Percentiles rank a stretch among this genome's conserved stretches.
These are phyloP conservation scores for Cheilosia vulpina DNA, from an alignment of 2,888 invertebrate genomes.

Conservation along the genomic window DNA sequence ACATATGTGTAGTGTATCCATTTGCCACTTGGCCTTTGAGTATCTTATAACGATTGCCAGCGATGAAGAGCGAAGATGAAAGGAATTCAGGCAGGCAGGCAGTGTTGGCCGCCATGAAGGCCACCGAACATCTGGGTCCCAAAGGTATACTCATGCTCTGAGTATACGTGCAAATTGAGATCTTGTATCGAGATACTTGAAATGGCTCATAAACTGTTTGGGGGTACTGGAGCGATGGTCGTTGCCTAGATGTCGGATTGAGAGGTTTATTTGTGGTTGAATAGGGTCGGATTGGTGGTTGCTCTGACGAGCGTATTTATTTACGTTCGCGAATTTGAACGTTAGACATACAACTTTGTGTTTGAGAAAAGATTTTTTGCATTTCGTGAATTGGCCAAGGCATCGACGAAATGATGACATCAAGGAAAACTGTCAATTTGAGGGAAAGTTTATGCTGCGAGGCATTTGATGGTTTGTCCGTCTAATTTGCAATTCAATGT, in stretches of 20 bases:
- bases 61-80: constrained; percentile 12
- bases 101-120: constrained; percentile 51
- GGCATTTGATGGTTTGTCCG: too few relatives aligned
- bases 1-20: constrained; percentile 30
- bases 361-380: background rate
- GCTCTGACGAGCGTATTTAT: constrained; percentile 39
- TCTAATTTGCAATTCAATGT: too few relatives aligned
- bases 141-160: constrained; percentile 31
- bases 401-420: too few relatives aligned
- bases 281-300: constrained; percentile 32
- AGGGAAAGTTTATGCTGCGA: too few relatives aligned
- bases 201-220: constrained; percentile 40
- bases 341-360: background rate
- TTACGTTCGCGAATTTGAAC: constrained; percentile 1
- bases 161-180: constrained; percentile 52
- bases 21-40: constrained; percentile 64
- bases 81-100: constrained; percentile 6
- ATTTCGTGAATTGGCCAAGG: too few relatives aligned
- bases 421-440: too few relatives aligned
- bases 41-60: constrained; percentile 52
- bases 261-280: constrained; percentile 65
- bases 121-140: constrained; percentile 47
- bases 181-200: constrained; percentile 30
- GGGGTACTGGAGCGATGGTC: constrained; percentile 22
- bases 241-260: constrained; percentile 39